Percentiles rank a stretch among this genome's conserved stretches.
phyloP scores from a whole-genome alignment of 2,797 vertebrate species.

The Synanceia verrucosa region DNA sequence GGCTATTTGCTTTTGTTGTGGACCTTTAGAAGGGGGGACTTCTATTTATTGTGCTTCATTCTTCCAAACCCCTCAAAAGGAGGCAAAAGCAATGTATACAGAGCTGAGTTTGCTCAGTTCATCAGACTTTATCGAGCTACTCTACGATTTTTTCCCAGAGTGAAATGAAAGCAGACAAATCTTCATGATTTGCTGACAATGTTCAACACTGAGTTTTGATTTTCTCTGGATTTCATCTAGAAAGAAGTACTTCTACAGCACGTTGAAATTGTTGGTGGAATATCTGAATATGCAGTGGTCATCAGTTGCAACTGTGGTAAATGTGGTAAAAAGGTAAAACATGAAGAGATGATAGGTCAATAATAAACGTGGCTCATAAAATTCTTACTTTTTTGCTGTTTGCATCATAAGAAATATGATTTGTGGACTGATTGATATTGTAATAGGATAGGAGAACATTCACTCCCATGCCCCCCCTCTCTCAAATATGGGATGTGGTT shows the following conservation, averaged over 20 bases:
- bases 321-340: too few relatives aligned
- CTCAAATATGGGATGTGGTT: constrained; percentile 35
- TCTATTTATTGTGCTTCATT: constrained; percentile 78
- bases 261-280: not conserved
- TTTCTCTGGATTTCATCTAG: not conserved
- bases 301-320: too few relatives aligned
- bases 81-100: constrained; percentile 50
- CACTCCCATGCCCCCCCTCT: not conserved
- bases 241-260: not conserved
- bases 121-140: constrained; percentile 22
- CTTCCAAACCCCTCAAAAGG: constrained; percentile 57
- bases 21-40: constrained; percentile 51
- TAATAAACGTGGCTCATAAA: too few relatives aligned
- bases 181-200: constrained; percentile 35
- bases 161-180: constrained; percentile 41
- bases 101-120: constrained; percentile 57
- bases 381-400: constrained; percentile 11
- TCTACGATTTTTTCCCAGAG: constrained; percentile 66
- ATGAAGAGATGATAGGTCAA: too few relatives aligned
- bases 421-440: not conserved
- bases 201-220: constrained; percentile 4
- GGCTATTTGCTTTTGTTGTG: constrained; percentile 77
- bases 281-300: not conserved
- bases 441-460: constrained; percentile 5
- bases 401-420: constrained; percentile 1